phyloP scores from a whole-genome alignment of 2,888 invertebrate species.

The Cerastis leucographa region DNA sequence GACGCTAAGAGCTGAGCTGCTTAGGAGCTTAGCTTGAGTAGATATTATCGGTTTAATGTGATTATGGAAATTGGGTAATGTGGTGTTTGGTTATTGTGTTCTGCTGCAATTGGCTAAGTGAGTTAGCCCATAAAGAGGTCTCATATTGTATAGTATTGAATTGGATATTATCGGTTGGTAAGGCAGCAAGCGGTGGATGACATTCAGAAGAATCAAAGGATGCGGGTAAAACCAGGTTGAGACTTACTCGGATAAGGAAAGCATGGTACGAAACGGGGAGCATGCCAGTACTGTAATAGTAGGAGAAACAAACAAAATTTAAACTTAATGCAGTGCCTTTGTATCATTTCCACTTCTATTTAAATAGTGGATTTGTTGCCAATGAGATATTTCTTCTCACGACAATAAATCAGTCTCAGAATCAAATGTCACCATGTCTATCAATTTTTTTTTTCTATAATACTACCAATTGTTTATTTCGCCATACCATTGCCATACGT shows the following conservation, averaged over 20 bases:
- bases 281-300: neutral
- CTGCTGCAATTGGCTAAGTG: neutral
- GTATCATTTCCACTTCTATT: neutral
- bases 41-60: constrained; percentile 27
- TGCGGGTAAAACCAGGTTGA: neutral
- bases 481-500: constrained; percentile 29
- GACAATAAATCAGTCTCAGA: constrained; percentile 23
- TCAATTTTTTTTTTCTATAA: constrained; percentile 16
- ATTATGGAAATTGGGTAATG: constrained; percentile 11
- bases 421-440: constrained; percentile 24
- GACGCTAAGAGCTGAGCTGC: constrained; percentile 47
- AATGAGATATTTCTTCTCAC: neutral
- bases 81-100: neutral
- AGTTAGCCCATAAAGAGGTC: neutral
- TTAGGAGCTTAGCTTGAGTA: constrained; percentile 39
- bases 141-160: neutral
- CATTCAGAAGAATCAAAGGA: neutral
- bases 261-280: neutral
- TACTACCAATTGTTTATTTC: constrained; percentile 52
- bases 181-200: neutral
- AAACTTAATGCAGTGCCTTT: too few species aligned
- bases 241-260: neutral
- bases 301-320: neutral
- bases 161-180: neutral
- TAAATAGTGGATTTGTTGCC: neutral